Conservation (phyloP, 1,140 invertebrate species). For the Mesaphorura yosii region DNA sequence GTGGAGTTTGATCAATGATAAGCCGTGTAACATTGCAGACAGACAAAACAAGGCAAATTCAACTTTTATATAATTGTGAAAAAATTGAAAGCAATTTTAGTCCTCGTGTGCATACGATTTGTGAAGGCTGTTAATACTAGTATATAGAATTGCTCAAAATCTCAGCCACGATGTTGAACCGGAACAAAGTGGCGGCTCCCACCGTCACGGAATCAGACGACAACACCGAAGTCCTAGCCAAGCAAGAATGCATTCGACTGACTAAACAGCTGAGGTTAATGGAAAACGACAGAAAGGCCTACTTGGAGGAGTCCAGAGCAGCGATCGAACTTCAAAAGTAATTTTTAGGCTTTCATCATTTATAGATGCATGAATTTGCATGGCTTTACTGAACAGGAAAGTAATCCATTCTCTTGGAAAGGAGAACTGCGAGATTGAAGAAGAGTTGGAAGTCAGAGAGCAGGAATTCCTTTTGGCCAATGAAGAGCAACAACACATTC, state of each 20-base stretch:
- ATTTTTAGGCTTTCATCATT: not conserved
- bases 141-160: not conserved
- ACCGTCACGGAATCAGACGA: conserved; percentile 14
- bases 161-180: not conserved
- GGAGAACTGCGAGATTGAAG: conserved; percentile 11
- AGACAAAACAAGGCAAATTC: not conserved
- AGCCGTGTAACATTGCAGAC: not conserved
- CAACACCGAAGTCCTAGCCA: conserved; percentile 23
- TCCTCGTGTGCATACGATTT: too few relatives aligned
- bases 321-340: conserved; percentile 26
- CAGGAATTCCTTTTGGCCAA: too few relatives aligned
- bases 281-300: conserved; percentile 31
- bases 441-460: not conserved
- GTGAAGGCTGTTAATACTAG: not conserved
- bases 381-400: conserved; percentile 8
- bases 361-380: not conserved
- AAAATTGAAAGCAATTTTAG: not conserved
- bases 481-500: too few relatives aligned
- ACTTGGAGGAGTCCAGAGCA: conserved; percentile 27
- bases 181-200: conserved; percentile 1
- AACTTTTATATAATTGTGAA: too few relatives aligned
- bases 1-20: too few relatives aligned
- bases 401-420: not conserved
- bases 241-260: conserved; percentile 21
- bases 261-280: conserved; percentile 26